These are phyloP conservation scores for Tribolium castaneum DNA, from an alignment of 1,140 invertebrate genomes.

Conservation along the genomic window DNA sequence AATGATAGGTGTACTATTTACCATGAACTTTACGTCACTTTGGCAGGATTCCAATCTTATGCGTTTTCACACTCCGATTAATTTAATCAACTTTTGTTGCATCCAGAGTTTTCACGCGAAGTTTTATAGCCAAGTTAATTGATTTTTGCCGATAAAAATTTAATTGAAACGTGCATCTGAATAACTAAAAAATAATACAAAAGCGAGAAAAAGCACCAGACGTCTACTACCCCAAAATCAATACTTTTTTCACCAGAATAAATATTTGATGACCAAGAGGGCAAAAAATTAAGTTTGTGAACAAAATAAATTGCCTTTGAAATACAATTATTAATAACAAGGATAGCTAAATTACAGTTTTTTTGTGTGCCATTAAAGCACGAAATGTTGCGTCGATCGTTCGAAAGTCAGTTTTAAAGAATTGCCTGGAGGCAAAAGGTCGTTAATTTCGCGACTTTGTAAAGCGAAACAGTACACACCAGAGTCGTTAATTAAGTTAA, in stretches of 20 bases:
- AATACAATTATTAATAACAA: no score
- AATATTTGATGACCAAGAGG: no score
- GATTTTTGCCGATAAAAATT: background rate
- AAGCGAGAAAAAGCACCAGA: no score
- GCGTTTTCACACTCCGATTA: background rate
- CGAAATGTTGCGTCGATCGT: background rate
- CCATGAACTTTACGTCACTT: background rate
- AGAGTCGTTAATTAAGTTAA: constrained; percentile 35
- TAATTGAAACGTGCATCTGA: background rate
- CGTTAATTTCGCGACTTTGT: constrained; percentile 16
- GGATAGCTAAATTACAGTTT: background rate
- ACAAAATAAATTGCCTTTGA: no score
- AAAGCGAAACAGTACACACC: constrained; percentile 34
- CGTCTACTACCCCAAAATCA: no score
- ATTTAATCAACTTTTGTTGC: background rate
- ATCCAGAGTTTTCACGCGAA: background rate
- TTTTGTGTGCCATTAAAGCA: background rate
- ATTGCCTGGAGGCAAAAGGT: background rate
- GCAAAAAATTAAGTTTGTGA: no score
- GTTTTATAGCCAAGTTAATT: background rate
- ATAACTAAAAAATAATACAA: background rate
- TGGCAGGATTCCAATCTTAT: background rate
- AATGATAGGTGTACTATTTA: background rate
- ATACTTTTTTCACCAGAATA: no score
- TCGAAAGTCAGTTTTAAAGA: constrained; percentile 7